Percentiles rank a stretch among this genome's conserved stretches.
These are phyloP conservation scores for Archips crataeganus DNA, from an alignment of 2,888 invertebrate species.

Conservation along the genomic window DNA sequence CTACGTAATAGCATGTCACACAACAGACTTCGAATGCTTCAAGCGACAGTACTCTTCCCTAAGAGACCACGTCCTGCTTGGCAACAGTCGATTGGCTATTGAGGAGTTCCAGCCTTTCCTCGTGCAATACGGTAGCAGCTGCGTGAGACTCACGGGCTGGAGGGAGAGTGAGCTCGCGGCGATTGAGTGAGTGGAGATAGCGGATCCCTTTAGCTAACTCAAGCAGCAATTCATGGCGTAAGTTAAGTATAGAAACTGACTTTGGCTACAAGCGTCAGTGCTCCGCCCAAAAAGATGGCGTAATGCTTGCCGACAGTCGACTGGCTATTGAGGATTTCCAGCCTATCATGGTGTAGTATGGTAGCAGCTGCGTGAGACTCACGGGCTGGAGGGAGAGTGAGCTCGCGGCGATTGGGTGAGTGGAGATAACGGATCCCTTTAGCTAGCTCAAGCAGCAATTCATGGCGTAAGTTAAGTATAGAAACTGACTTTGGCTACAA, in stretches of 20 bases:
- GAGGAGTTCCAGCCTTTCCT: slow-evolving; percentile 54
- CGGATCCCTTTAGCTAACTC: neutral
- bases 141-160: slow-evolving; percentile 59
- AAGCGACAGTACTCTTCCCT: slow-evolving; percentile 61
- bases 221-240: neutral
- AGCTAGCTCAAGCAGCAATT: neutral
- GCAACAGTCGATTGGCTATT: slow-evolving; percentile 53
- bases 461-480: too few species aligned
- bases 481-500: too few species aligned
- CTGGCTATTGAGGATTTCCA: slow-evolving; percentile 53
- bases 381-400: slow-evolving; percentile 61
- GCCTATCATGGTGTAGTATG: slow-evolving; percentile 58
- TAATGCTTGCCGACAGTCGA: slow-evolving; percentile 56
- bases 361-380: slow-evolving; percentile 57
- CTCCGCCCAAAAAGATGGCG: slow-evolving; percentile 56
- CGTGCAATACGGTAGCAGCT: slow-evolving; percentile 58
- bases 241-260: slow-evolving; percentile 51
- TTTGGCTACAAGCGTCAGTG: slow-evolving; percentile 68
- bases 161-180: slow-evolving; percentile 59
- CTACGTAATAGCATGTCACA: slow-evolving; percentile 62
- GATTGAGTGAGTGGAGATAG: slow-evolving; percentile 53
- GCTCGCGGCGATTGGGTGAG: slow-evolving; percentile 58
- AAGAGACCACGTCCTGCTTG: slow-evolving; percentile 58
- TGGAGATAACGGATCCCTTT: neutral
- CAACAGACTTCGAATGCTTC: slow-evolving; percentile 67